Evolutionary conservation across 2,113 vertebrate species (phyloP), one percentile per base, ranked within the genome.

Genomic region (Phylloscopus trochiloides): DNA sequence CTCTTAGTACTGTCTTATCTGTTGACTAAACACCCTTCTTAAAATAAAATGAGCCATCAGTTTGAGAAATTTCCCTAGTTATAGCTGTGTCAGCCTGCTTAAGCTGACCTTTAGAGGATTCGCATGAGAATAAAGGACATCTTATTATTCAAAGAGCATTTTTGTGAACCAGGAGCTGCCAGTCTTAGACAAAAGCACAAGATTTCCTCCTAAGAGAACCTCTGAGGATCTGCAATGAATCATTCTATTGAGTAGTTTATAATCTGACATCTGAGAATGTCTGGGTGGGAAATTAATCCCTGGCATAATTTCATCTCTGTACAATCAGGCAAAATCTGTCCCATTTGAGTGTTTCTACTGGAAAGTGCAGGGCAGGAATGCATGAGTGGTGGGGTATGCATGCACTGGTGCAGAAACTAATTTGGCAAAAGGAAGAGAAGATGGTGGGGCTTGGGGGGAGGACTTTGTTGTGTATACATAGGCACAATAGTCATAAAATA

Each of bases 11-110:
- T 68, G 83, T 63, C 55, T 92, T 88, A 94, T 84, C 72, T 92
- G 67, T 92, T 94, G 92, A 86, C 72, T 95, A 92, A 96, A 94
- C 83, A 92, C 47, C 47, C 57, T 84, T 78, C 91, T 94, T 54
- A 82, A 90, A 81, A 80, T 21, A 76, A 76, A 76, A 83, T 48
- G 63, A 83, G 59, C 88, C 80, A 89, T 88, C 91, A 67, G 20
- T 74, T 84, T 96, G 95, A 96, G 79, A 94, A 91, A 92, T 92
- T 92, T 92, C 89, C 91, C 52, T 43, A 81, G 59, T 88, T 89
- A 88, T 29, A 90, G 61, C 95, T 94, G 74, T 92, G 82, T 90
- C 85, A 88, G 88, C 76, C 86, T 81, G 76, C 83, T 95, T 84
- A 81, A 84, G 40, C 47, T 94, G 94, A 95, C 94, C 92, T 96